phyloP scores from a whole-genome alignment of 2,888 invertebrate species.

The Polydrusus cervinus region DNA sequence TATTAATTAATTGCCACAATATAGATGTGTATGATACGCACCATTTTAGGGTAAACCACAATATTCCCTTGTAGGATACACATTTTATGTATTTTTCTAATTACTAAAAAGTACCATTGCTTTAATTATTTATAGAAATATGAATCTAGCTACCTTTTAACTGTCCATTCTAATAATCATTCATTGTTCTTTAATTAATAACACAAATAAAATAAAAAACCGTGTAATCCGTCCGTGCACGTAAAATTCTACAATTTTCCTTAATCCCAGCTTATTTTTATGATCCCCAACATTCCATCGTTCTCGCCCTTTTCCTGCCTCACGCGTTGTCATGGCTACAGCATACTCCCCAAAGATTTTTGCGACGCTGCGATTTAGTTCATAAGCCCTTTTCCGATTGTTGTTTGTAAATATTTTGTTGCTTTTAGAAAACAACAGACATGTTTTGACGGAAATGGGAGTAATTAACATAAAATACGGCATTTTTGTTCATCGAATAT shows the following conservation, averaged over 20 bases:
- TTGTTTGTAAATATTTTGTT: conserved; percentile 52
- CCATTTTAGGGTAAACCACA: background rate
- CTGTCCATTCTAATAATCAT: background rate
- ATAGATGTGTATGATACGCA: background rate
- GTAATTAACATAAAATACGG: conserved; percentile 11
- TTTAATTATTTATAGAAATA: too few relatives aligned
- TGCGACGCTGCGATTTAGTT: conserved; percentile 51
- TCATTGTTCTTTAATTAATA: conserved; percentile 10
- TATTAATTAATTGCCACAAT: too few relatives aligned
- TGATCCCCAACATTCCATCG: conserved; percentile 54
- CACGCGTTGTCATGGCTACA: conserved; percentile 48
- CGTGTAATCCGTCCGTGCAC: conserved; percentile 36
- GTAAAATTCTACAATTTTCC: conserved; percentile 52
- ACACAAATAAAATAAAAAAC: conserved; percentile 26
- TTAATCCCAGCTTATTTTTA: conserved; percentile 55
- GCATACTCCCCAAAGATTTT: conserved; percentile 49
- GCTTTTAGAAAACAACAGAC: conserved; percentile 42
- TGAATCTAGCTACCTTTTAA: background rate
- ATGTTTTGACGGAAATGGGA: conserved; percentile 4
- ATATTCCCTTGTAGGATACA: too few relatives aligned
- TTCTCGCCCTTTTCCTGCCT: conserved; percentile 55
- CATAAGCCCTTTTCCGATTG: conserved; percentile 47
- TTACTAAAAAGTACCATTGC: too few relatives aligned
- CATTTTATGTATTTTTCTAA: too few relatives aligned
- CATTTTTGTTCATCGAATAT: background rate